Base-by-base conservation (phyloP, 1,140 invertebrate species). In the Solenopsis invicta region DNA sequence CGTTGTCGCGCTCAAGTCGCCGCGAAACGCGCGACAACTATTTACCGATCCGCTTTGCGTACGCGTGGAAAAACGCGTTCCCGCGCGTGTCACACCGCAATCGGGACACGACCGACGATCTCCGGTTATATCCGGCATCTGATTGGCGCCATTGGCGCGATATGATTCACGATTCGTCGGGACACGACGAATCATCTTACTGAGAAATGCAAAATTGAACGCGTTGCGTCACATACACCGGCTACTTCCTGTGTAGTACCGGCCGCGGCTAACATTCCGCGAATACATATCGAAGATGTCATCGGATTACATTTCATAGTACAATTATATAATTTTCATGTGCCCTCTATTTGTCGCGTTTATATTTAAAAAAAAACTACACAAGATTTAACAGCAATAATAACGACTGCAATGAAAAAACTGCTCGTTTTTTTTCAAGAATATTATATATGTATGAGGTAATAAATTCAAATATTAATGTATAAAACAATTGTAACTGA, bases 141-240 rank as follows among this genome's bases (percentile, higher is more conserved):
- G 81, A 90, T 81, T 77, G 89, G 89, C 89, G 89, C 89, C 89
- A 45, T 69, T 45, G 4, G 45, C 6, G 21, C 13, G 59, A 66
- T 69, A 61, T 90, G 89, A 90, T 21, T 90, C 89, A 90, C 24
- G 0, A 16, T 29, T 45, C 64, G 18, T 56, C 75, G 52, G 50
- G 76, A 81, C 71, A 48, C 50, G n/a, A 66, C 54, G 89, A 91
- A 90, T 91, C 90, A 90, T 91, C 80, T 75, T 91, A 91, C 90
- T 12, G 67, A 72, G 90, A 91, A 91, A 90, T 72, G 88, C 61
- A 45, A 88, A 88, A 86, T 88, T 80, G 81, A 75, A 72, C 86
- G 48, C 72, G 50, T 91, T 84, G 72, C 82, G 81, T 91, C 89
- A 88, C 12, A 16, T 61, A 37, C 18, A 48, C 52, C 76, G 24